phyloP scores from a whole-genome alignment of 2,888 invertebrate genomes.

The Tetragonula carbonaria region DNA sequence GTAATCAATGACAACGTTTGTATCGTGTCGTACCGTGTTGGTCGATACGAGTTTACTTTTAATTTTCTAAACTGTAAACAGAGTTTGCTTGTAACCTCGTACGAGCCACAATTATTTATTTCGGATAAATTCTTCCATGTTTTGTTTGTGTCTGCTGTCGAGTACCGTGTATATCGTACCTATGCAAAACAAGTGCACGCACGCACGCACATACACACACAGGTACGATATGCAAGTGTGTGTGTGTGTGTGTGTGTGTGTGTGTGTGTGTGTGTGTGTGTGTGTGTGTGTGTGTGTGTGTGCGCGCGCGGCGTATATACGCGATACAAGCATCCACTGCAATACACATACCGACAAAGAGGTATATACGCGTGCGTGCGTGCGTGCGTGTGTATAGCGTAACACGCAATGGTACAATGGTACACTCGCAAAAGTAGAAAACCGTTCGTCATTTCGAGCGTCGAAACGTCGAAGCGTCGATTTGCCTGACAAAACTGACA shows the following conservation, averaged over 20 bases:
- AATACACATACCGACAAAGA: not conserved
- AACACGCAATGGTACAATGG: too few species aligned
- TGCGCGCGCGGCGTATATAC: too few species aligned
- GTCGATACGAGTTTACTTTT: not conserved
- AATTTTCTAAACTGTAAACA: not conserved
- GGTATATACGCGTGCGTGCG: too few species aligned
- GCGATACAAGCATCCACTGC: not conserved
- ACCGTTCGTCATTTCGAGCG: not conserved
- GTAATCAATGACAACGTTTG: conserved; percentile 40
- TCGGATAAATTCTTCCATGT: not conserved
- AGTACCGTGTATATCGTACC: too few species aligned
- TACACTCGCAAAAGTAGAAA: too few species aligned
- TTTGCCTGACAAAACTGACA: not conserved
- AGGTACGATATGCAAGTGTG: not conserved
- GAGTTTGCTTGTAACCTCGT: not conserved
- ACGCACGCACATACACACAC: too few species aligned
- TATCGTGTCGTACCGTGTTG: not conserved
- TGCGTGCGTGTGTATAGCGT: too few species aligned
- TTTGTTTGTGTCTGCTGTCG: not conserved
- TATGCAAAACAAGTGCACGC: too few species aligned
- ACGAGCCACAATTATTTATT: not conserved
- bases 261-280: too few species aligned
- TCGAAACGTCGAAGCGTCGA: not conserved
- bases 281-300: too few species aligned
- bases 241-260: too few species aligned